Evolutionary conservation across 2,797 vertebrate genomes (phyloP).

Genomic region (Ambastaia sidthimunki): DNA sequence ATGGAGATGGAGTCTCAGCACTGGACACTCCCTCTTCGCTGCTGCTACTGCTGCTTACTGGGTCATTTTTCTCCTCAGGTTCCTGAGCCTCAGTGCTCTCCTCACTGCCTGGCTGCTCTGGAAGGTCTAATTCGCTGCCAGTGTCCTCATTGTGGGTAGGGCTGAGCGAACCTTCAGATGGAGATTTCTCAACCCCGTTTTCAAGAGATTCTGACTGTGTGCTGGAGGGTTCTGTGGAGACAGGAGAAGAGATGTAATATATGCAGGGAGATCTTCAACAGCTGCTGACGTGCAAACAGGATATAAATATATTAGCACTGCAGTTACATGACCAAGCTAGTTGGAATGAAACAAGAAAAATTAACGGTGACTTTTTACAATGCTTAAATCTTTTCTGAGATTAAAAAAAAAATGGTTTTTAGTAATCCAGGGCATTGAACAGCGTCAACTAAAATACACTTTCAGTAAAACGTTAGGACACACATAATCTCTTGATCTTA

Average conservation of each 20-base stretch:
- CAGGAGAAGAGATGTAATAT: slow-evolving; percentile 12
- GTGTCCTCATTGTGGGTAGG: slow-evolving; percentile 32
- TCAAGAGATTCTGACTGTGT: slow-evolving; percentile 55
- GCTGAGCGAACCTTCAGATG: slow-evolving; percentile 21
- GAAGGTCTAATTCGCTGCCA: slow-evolving; percentile 9
- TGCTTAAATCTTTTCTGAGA: neutral
- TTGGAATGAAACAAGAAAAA: neutral
- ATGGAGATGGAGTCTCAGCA: slow-evolving; percentile 39
- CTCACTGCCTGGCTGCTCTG: neutral
- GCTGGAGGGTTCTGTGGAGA: slow-evolving; percentile 60
- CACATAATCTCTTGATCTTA: no score
- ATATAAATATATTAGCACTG: neutral
- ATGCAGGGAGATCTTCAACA: neutral
- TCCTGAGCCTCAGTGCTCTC: slow-evolving; percentile 29
- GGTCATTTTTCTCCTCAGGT: slow-evolving; percentile 45
- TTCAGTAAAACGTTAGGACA: no score
- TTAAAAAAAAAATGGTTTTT: neutral
- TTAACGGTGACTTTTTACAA: neutral
- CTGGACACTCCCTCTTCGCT: slow-evolving; percentile 43
- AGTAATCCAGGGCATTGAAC: neutral
- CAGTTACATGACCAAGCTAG: neutral
- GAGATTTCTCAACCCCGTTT: neutral
- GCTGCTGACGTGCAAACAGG: slow-evolving; percentile 18
- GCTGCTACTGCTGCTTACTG: slow-evolving; percentile 57
- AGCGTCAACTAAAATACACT: no score